phyloP scores from a whole-genome alignment of 2,797 vertebrate genomes.

The Melopsittacus undulatus region DNA sequence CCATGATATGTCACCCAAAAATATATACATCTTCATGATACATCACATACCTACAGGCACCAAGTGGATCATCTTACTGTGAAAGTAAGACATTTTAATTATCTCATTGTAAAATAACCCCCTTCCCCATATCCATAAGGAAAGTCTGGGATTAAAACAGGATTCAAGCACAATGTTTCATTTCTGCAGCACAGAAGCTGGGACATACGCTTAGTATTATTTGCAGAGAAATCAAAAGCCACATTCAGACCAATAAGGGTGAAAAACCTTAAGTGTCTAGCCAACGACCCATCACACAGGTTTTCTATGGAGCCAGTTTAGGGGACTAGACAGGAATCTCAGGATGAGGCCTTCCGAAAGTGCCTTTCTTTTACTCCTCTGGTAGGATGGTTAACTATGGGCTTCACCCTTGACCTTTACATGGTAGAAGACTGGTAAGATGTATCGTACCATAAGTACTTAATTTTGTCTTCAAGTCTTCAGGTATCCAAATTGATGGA shows the following conservation, averaged over 20 bases:
- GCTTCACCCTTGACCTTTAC: neutral
- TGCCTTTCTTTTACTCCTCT: neutral
- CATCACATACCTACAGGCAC: neutral
- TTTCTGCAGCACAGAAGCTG: neutral
- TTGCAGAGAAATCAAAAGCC: neutral
- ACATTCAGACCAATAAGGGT: neutral
- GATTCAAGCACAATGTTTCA: neutral
- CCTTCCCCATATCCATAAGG: neutral
- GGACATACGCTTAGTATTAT: neutral
- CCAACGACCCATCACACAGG: neutral
- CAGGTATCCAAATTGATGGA: neutral
- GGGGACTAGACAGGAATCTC: neutral
- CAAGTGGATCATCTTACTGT: neutral
- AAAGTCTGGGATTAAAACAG: neutral
- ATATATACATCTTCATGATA: neutral
- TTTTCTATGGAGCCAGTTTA: neutral
- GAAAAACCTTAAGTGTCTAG: neutral
- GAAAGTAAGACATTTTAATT: neutral
- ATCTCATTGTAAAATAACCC: neutral
- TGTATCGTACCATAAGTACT: neutral
- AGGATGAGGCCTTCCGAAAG: neutral
- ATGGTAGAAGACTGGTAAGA: neutral
- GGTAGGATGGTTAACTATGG: neutral
- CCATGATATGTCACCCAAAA: neutral
- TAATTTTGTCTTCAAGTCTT: neutral